phyloP scores from a whole-genome alignment of 2,888 invertebrate species.

The Papilio elwesi region DNA sequence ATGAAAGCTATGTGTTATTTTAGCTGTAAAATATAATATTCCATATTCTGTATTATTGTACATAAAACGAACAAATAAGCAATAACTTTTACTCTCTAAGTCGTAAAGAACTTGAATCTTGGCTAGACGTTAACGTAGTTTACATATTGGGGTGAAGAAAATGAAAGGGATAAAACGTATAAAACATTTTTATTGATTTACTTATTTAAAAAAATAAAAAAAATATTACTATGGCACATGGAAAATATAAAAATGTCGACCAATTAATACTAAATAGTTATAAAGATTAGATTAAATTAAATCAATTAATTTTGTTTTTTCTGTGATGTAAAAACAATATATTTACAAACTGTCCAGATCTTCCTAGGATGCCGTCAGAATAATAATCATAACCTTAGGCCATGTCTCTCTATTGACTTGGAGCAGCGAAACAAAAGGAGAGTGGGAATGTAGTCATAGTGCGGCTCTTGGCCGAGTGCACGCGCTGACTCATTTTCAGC shows the following conservation, averaged over 20 bases:
- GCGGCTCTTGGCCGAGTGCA: too few relatives aligned
- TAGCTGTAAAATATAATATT: not conserved
- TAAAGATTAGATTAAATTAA: not conserved
- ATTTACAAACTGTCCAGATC: not conserved
- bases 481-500: too few relatives aligned
- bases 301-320: not conserved
- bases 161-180: constrained; percentile 2
- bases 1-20: not conserved
- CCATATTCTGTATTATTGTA: constrained; percentile 2
- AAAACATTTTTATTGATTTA: constrained; percentile 16
- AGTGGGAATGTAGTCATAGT: too few relatives aligned
- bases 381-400: too few relatives aligned
- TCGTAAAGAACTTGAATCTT: constrained; percentile 17
- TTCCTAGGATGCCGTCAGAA: too few relatives aligned
- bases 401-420: too few relatives aligned
- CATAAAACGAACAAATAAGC: not conserved
- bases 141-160: not conserved
- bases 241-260: not conserved
- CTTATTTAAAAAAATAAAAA: constrained; percentile 19
- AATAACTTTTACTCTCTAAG: constrained; percentile 12
- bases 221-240: constrained; percentile 31
- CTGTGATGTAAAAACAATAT: not conserved
- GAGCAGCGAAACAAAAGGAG: too few relatives aligned
- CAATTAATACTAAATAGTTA: not conserved
- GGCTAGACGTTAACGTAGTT: constrained; percentile 6